Percentiles rank a stretch among this genome's conserved stretches.
These are phyloP conservation scores for Pardalotus punctatus DNA, from an alignment of 2,113 vertebrate genomes.

Conservation along the genomic window DNA sequence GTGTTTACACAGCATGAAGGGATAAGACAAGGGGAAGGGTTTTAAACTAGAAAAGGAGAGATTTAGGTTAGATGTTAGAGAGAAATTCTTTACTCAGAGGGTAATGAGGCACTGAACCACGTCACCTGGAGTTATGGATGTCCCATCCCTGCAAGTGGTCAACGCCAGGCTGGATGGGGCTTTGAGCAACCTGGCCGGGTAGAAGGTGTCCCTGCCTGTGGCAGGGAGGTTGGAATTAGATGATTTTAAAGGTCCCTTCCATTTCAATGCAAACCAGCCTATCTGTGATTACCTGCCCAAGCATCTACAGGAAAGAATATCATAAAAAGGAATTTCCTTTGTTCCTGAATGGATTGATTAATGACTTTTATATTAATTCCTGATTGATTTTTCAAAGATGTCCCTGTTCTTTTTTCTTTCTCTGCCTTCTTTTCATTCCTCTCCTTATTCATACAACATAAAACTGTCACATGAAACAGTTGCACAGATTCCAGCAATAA, in stretches of 20 bases:
- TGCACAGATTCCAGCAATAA: not conserved
- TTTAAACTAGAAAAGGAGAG: not conserved
- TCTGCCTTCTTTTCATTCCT: not conserved
- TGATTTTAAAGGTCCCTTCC: not conserved
- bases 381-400: not conserved
- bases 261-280: not conserved
- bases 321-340: not conserved
- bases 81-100: not conserved
- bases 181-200: not conserved
- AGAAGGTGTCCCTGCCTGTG: not conserved
- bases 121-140: not conserved
- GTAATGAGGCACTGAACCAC: not conserved
- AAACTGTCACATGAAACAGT: not conserved
- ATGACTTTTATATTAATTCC: not conserved
- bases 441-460: not conserved
- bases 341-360: not conserved
- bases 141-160: not conserved
- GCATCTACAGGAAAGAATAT: not conserved
- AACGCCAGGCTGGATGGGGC: not conserved
- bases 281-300: not conserved
- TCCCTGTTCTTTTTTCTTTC: not conserved
- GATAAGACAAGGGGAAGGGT: not conserved
- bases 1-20: not conserved
- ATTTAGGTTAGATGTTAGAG: not conserved
- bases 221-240: not conserved